Percentiles rank a stretch among this genome's conserved stretches.
These are phyloP conservation scores for Tachystola acroxantha DNA, from an alignment of 2,888 invertebrate genomes.

Conservation along the genomic window DNA sequence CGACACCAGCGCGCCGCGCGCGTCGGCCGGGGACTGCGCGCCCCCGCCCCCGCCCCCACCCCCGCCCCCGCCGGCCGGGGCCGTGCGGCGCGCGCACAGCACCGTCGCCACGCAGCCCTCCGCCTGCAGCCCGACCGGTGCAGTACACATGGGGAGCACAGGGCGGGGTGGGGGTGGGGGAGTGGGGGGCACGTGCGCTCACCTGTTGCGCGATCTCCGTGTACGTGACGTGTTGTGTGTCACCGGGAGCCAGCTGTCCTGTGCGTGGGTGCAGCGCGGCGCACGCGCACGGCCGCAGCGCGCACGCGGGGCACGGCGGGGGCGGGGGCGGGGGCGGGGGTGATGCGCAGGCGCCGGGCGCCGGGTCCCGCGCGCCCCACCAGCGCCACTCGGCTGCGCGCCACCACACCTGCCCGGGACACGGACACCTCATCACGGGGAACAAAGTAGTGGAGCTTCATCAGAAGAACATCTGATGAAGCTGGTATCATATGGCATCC, in stretches of 20 bases:
- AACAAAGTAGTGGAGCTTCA: too few species aligned
- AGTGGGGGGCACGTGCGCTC: conserved; percentile 6
- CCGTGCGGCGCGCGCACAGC: conserved; percentile 22
- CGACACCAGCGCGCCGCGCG: conserved; percentile 37
- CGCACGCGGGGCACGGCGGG: conserved; percentile 14
- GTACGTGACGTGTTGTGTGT: conserved; percentile 22
- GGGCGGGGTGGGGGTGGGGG: neutral
- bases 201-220: conserved; percentile 40
- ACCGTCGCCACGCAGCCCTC: conserved; percentile 49
- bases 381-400: conserved; percentile 33
- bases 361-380: conserved; percentile 26
- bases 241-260: conserved; percentile 27
- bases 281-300: conserved; percentile 46
- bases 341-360: conserved; percentile 16
- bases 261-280: conserved; percentile 31
- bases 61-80: conserved; percentile 19
- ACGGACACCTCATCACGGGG: neutral
- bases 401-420: conserved; percentile 38
- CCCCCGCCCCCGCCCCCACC: conserved; percentile 19
- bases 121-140: conserved; percentile 21
- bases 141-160: neutral
- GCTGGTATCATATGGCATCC: too few species aligned
- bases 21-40: conserved; percentile 18
- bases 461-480: too few species aligned
- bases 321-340: conserved; percentile 27